Evolutionary conservation across 2,113 vertebrate genomes (phyloP).

Genomic region (Oncorhynchus clarkii): DNA sequence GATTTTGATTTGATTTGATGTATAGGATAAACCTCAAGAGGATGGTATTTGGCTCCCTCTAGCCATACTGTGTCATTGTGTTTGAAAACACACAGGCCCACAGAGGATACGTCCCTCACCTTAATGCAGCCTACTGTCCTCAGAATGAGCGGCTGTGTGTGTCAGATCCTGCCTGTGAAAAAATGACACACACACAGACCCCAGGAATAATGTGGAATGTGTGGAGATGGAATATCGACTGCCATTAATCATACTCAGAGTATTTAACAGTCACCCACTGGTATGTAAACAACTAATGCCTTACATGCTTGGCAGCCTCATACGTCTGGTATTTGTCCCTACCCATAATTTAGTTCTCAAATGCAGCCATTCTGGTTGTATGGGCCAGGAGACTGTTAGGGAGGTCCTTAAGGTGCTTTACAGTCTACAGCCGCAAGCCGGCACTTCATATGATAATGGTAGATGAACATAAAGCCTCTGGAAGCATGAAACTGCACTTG

Average conservation of each 20-base stretch:
- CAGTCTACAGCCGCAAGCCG: conserved; percentile 42
- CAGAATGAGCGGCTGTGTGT: neutral
- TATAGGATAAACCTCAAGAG: neutral
- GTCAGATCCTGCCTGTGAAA: neutral
- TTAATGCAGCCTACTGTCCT: neutral
- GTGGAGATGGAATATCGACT: conserved; percentile 25
- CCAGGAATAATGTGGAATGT: conserved; percentile 13
- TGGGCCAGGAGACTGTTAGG: conserved; percentile 27
- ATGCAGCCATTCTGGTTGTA: conserved; percentile 40
- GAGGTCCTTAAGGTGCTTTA: conserved; percentile 33
- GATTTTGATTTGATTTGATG: neutral
- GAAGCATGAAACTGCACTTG: no score
- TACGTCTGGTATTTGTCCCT: conserved; percentile 26
- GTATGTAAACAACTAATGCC: conserved; percentile 51
- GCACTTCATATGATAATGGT: conserved; percentile 40
- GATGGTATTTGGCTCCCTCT: neutral
- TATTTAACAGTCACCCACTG: conserved; percentile 46
- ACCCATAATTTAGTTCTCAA: conserved; percentile 56
- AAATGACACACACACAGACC: conserved; percentile 16
- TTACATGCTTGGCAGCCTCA: conserved; percentile 53
- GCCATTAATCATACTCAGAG: conserved; percentile 43
- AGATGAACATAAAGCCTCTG: conserved; percentile 20
- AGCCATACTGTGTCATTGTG: neutral
- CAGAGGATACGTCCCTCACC: neutral
- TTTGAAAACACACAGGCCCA: neutral